Conservation (phyloP, 2,113 vertebrate species). For the Psittacula cyanocephala region DNA sequence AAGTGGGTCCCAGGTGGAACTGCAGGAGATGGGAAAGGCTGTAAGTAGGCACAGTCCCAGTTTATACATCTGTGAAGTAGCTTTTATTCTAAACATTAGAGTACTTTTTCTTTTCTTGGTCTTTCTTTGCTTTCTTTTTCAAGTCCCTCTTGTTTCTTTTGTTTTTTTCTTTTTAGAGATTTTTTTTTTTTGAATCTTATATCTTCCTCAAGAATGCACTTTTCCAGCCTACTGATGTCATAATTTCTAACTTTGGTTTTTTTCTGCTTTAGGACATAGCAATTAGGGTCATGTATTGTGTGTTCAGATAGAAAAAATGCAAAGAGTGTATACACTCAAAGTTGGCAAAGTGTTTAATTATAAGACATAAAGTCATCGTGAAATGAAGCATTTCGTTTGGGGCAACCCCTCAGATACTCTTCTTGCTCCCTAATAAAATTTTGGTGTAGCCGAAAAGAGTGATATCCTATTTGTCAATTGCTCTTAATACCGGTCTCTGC, state of each 20-base stretch:
- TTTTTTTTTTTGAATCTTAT: not conserved
- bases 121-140: not conserved
- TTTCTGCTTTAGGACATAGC: not conserved
- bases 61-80: not conserved
- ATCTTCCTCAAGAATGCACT: not conserved
- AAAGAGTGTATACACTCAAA: not conserved
- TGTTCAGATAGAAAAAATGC: not conserved
- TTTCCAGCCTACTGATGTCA: not conserved
- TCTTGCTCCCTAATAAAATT: not conserved
- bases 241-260: not conserved
- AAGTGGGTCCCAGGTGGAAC: rapidly evolving
- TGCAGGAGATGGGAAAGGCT: not conserved
- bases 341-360: not conserved
- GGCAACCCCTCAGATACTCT: not conserved
- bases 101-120: not conserved
- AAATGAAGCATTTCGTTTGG: not conserved
- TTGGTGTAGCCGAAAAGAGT: not conserved
- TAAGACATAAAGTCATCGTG: not conserved
- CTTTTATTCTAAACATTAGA: not conserved
- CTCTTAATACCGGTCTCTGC: not conserved
- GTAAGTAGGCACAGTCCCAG: not conserved
- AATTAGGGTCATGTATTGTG: not conserved
- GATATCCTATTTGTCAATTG: not conserved
- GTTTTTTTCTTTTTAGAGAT: not conserved
- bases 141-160: not conserved